Conservation (phyloP, 2,113 vertebrate species). For the Tinamus guttatus region DNA sequence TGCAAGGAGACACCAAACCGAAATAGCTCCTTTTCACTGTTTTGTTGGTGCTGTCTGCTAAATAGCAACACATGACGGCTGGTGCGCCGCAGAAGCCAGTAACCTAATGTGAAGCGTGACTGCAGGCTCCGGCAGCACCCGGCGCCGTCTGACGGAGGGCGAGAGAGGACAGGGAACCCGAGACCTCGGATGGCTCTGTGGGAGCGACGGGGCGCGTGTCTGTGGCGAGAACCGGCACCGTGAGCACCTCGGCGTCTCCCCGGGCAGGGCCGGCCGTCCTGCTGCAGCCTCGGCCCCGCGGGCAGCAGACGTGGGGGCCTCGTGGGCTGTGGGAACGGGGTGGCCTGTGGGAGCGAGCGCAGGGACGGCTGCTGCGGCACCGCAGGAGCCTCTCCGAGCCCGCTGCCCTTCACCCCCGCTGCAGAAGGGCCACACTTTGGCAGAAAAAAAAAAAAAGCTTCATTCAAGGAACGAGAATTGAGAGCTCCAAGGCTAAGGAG, state of each 20-base stretch:
- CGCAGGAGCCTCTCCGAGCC: not conserved
- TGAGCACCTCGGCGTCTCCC: not conserved
- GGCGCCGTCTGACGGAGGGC: not conserved
- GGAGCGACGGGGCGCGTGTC: too few species aligned
- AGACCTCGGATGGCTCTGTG: not conserved
- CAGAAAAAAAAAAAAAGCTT: too few species aligned
- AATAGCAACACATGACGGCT: not conserved
- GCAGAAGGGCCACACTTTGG: not conserved
- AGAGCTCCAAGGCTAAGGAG: too few species aligned
- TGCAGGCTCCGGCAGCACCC: not conserved
- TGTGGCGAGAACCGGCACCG: too few species aligned
- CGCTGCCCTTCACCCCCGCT: not conserved
- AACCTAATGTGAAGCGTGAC: not conserved
- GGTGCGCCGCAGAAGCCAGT: slow-evolving; percentile 34
- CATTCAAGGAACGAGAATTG: too few species aligned
- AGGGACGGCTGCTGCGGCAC: too few species aligned
- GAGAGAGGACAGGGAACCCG: not conserved
- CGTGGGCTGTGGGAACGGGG: not conserved
- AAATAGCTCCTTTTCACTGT: slow-evolving; percentile 23
- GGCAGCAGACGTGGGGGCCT: too few species aligned
- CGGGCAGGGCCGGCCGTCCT: not conserved
- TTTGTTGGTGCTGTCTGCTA: slow-evolving; percentile 24
- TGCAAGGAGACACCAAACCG: slow-evolving; percentile 38
- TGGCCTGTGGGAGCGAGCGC: too few species aligned
- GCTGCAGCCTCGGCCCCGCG: not conserved